phyloP scores from a whole-genome alignment of 2,797 vertebrate genomes.

The Petrocephalus schoutedeni region DNA sequence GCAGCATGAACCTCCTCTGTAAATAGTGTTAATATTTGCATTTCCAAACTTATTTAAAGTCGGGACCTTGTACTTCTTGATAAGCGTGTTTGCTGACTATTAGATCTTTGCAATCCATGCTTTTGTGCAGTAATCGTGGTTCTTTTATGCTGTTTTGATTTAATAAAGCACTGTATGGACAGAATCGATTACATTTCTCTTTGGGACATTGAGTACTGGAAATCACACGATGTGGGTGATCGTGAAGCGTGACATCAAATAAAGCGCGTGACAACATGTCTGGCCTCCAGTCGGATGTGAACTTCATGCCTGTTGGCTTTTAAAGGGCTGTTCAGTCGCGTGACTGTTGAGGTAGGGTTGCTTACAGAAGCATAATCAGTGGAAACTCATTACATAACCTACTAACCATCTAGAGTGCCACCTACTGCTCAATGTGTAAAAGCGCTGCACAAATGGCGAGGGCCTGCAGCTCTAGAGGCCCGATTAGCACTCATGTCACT shows the following conservation, averaged over 20 bases:
- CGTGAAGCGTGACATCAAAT: background rate
- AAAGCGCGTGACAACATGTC: background rate
- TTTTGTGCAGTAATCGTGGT: background rate
- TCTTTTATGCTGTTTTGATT: background rate
- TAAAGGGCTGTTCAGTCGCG: background rate
- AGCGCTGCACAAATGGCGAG: background rate
- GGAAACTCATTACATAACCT: background rate
- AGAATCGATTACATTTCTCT: background rate
- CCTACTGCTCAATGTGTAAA: background rate
- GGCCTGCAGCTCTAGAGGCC: background rate
- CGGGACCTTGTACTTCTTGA: conserved; percentile 23
- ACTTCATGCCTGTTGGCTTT: background rate
- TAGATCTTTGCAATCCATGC: background rate
- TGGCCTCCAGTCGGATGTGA: background rate
- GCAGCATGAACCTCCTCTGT: conserved; percentile 14
- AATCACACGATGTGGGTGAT: background rate
- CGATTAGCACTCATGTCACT: background rate
- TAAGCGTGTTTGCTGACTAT: conserved; percentile 30
- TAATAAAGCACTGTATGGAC: background rate
- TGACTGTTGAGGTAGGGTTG: background rate
- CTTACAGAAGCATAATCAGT: background rate
- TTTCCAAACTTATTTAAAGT: conserved; percentile 42
- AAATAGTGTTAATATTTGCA: conserved; percentile 50
- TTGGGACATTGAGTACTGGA: background rate
- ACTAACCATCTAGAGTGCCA: background rate